phyloP scores from a whole-genome alignment of 2,888 invertebrate genomes.

The Heliconius hortense region DNA sequence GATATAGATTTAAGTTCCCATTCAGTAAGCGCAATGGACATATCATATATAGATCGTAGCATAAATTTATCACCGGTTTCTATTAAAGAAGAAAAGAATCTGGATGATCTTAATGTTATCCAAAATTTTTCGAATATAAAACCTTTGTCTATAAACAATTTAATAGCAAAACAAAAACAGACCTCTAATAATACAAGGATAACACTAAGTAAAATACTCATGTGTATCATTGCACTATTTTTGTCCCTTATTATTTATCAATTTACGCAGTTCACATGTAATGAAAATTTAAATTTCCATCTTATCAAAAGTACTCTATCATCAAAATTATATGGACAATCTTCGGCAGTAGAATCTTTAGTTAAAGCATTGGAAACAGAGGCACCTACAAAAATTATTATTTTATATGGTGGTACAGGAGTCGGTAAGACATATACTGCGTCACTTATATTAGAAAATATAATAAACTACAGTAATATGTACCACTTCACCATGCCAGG shows the following conservation, averaged over 20 bases:
- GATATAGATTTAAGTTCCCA: conserved; percentile 67
- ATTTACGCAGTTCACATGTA: conserved; percentile 56
- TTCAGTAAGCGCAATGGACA: conserved; percentile 63
- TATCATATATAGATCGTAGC: conserved; percentile 53
- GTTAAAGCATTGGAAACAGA: conserved; percentile 53
- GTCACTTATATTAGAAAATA: conserved; percentile 59
- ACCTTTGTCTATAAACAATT: conserved; percentile 23
- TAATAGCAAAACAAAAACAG: conserved; percentile 12
- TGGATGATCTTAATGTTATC: conserved; percentile 43
- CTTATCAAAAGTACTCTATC: conserved; percentile 51
- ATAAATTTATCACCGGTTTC: conserved; percentile 18
- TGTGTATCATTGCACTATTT: conserved; percentile 45
- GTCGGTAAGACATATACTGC: conserved; percentile 71
- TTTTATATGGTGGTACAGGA: conserved; percentile 73
- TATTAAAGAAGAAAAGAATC: conserved; percentile 28
- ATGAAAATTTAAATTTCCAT: conserved; percentile 52
- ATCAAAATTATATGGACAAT: conserved; percentile 64
- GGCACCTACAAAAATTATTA: conserved; percentile 58
- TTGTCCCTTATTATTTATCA: conserved; percentile 53
- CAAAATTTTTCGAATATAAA: conserved; percentile 24
- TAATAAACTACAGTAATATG: conserved; percentile 61
- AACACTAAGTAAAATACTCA: neutral
- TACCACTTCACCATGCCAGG: conserved; percentile 73
- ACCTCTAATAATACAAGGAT: conserved; percentile 3
- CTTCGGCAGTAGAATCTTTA: conserved; percentile 54